Conservation (phyloP, 2,888 invertebrate genomes). For the Hedya salicella region DNA sequence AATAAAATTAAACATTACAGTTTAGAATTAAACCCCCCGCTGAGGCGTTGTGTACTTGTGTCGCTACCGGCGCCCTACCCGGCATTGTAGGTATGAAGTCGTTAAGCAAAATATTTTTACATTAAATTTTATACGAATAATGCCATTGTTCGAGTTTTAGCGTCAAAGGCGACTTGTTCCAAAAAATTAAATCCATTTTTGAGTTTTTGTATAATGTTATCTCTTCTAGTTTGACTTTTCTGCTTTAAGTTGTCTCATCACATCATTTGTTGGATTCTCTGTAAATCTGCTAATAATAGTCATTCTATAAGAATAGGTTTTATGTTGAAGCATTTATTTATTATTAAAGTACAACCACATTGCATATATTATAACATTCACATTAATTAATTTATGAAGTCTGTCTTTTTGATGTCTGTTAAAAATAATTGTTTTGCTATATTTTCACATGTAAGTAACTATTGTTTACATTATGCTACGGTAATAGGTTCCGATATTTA, state of each 20-base stretch:
- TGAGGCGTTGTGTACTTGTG: constrained; percentile 12
- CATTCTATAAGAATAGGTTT: too few species aligned
- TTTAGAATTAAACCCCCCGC: constrained; percentile 19
- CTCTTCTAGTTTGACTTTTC: background rate
- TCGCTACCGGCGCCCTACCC: constrained; percentile 18
- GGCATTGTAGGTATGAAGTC: constrained; percentile 2
- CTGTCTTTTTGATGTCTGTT: too few species aligned
- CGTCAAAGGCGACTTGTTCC: background rate
- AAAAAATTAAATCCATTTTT: background rate
- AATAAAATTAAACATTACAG: constrained; percentile 10
- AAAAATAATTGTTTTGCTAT: too few species aligned
- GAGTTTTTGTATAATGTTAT: background rate
- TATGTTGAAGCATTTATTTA: too few species aligned
- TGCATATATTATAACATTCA: too few species aligned
- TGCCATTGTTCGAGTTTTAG: background rate
- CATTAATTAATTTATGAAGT: too few species aligned
- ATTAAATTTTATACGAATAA: constrained; percentile 4
- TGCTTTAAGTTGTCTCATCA: too few species aligned
- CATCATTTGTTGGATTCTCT: too few species aligned
- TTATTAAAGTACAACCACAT: too few species aligned
- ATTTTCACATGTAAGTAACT: too few species aligned
- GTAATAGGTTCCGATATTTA: background rate
- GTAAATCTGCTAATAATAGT: too few species aligned
- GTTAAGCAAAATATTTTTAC: constrained; percentile 13
- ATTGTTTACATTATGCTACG: too few species aligned